These are phyloP conservation scores for Apotomis turbidana DNA, from an alignment of 2,888 invertebrate species.

Conservation along the genomic window DNA sequence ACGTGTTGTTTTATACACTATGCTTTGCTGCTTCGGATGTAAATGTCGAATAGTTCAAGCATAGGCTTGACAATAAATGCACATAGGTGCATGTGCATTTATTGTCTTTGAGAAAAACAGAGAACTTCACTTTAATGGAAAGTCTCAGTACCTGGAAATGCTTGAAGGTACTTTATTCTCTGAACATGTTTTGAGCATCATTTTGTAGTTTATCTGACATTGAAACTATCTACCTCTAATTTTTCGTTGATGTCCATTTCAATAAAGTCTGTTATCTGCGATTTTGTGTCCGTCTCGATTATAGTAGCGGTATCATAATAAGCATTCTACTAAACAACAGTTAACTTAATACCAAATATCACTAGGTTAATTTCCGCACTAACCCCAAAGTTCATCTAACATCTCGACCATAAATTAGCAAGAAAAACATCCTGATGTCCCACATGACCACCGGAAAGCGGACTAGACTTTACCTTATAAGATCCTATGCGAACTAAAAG, in stretches of 20 bases:
- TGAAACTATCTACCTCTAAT: neutral
- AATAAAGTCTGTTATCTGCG: too few relatives aligned
- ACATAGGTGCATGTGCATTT: too few relatives aligned
- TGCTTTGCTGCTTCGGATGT: too few relatives aligned
- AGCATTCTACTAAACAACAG: neutral
- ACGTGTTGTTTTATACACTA: too few relatives aligned
- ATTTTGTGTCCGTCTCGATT: too few relatives aligned
- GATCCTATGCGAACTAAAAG: conserved; percentile 15
- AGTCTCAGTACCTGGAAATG: neutral
- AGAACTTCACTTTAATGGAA: too few relatives aligned
- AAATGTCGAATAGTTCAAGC: too few relatives aligned
- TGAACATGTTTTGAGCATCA: neutral
- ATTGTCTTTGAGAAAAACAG: too few relatives aligned
- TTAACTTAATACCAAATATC: neutral
- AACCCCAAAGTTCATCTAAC: conserved; percentile 27
- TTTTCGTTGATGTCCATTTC: too few relatives aligned
- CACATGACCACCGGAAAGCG: conserved; percentile 38
- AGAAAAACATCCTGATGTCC: conserved; percentile 40
- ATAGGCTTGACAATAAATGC: too few relatives aligned
- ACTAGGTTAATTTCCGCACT: conserved; percentile 13
- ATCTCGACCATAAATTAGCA: conserved; percentile 36
- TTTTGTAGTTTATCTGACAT: neutral
- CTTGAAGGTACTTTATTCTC: neutral
- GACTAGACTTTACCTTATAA: conserved; percentile 35
- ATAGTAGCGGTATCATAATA: too few relatives aligned